Percentiles rank a stretch among this genome's conserved stretches.
These are phyloP conservation scores for Schizotus pectinicornis DNA, from an alignment of 2,888 invertebrate genomes.

Conservation along the genomic window DNA sequence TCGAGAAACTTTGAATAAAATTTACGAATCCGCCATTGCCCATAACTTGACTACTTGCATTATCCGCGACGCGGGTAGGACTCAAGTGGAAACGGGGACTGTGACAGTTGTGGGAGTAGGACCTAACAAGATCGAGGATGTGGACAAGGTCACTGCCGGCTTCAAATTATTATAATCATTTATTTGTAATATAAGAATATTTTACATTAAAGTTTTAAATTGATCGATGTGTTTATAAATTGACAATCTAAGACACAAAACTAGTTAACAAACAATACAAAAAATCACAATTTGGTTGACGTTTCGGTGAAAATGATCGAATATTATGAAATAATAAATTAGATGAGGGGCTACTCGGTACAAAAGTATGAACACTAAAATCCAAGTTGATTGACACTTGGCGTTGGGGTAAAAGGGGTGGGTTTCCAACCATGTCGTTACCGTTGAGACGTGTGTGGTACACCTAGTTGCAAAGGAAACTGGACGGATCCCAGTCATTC, in stretches of 20 bases:
- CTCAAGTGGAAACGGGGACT: conserved; percentile 72
- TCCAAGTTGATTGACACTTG: no score
- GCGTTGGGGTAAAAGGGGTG: no score
- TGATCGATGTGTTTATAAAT: conserved; percentile 41
- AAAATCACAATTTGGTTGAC: conserved; percentile 6
- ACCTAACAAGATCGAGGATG: conserved; percentile 64
- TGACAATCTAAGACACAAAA: conserved; percentile 34
- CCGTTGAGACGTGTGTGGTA: no score
- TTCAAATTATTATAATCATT: conserved; percentile 17
- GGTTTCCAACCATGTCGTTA: no score
- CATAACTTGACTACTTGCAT: conserved; percentile 62
- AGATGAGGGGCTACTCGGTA: no score
- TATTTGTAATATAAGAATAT: conserved; percentile 33
- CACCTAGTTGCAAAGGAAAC: no score
- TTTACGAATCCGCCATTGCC: conserved; percentile 62
- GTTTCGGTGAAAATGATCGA: no score
- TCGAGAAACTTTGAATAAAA: conserved; percentile 59
- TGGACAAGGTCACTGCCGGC: conserved; percentile 65
- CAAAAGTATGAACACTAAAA: no score
- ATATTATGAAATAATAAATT: no score
- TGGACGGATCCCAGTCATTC: no score
- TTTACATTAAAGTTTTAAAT: conserved; percentile 29
- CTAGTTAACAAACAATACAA: conserved; percentile 6
- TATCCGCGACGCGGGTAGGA: conserved; percentile 76
- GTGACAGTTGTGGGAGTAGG: conserved; percentile 78